Evolutionary conservation across 2,797 vertebrate genomes (phyloP), one percentile per base, ranked within the genome.

Genomic region (Ceyx erithaca): DNA sequence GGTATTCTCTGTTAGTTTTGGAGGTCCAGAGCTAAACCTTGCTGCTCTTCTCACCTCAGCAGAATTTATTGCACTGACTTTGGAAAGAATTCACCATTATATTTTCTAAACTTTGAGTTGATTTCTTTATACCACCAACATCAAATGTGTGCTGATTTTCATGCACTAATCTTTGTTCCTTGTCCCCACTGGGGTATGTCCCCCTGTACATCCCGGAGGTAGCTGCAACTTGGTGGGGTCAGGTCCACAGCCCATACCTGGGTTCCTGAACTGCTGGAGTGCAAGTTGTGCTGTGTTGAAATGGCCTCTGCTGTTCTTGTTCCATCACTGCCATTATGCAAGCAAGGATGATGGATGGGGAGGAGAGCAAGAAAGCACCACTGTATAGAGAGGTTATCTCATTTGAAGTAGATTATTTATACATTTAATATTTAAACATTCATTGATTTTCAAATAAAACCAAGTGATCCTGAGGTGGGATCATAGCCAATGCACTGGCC

Each of bases 261-360:
- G 19, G 23, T 37, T 10, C 33, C 26, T 5, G 3, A 5, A 7
- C 40, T 21, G 67, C 23, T 26, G 1, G n/a, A 7, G 4, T 1
- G 23, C 0, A 2, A 37, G 19, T 28, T 43, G 7, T 0, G 0
- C 45, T 10, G 5, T 18, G 15, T 5, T 31, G 20, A 49, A 22
- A 31, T 41, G 63, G 49, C 10, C 30, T 59, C 41, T 55, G 22
- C 37, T 68, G 8, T 4, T 52, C 31, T 4, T 26, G 5, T 7
- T 52, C 10, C 0, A 1, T 58, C 62, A 22, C 5, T 48, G 28
- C 64, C 15, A 2, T 49, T 14, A 41, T 7, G n/a, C 58, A 55
- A 28, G 37, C n/a, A 33, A 31, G 70, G 43, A 8, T 10, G 55
- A 61, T 63, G 72, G 61, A 13, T 6, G 33, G 30, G 37, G 58